Base-by-base conservation (phyloP, 23 tunicate genomes). In the Clavelina lepadiformis region DNA sequence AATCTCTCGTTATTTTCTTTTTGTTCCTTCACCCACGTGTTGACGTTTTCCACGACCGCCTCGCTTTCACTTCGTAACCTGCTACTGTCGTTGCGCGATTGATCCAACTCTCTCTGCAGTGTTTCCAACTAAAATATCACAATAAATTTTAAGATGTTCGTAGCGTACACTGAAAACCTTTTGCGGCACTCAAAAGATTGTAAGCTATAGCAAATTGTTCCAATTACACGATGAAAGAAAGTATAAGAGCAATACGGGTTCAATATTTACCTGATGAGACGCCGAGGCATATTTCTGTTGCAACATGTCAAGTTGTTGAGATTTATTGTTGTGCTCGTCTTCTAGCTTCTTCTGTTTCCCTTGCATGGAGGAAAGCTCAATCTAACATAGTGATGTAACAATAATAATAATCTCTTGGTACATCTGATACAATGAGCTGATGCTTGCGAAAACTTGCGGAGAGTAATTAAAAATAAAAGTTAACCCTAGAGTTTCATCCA, bases 1-100 rank as follows among this genome's bases (percentile, higher is more conserved):
- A 86, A 27, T 20, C 84, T 38, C 28, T 86, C 95, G 68, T 86
- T 86, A 58, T 65, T 86, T 5, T 71, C 79, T 45, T 86, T 77
- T 65, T 86, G 95, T 65, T 86, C 95, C 64, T 58, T 65, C 75
- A 86, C 95, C 95, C 95, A 86, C 19, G 74, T 46, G 58, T 86
- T 86, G 19, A 86, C 95, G 33, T 86, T 86, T 53, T 86, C 85
- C 5, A 86, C 95, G 20, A 86, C 95, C 0, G 95, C 79, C 53
- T 86, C 95, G 50, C 95, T 86, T 62, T 86, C 95, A 3, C 63
- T 72, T n/a, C 95, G 79, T 11, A 86, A 54, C 58, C 77, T 37
- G 0, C 58, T 46, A 21, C 80, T 71, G 64, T 86, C 80, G 3
- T 58, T 57, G 4, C 83, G 52, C 4, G 83, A 58, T 49, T 72